phyloP scores from a whole-genome alignment of 2,888 invertebrate genomes.

The Drosophila pegasa region DNA sequence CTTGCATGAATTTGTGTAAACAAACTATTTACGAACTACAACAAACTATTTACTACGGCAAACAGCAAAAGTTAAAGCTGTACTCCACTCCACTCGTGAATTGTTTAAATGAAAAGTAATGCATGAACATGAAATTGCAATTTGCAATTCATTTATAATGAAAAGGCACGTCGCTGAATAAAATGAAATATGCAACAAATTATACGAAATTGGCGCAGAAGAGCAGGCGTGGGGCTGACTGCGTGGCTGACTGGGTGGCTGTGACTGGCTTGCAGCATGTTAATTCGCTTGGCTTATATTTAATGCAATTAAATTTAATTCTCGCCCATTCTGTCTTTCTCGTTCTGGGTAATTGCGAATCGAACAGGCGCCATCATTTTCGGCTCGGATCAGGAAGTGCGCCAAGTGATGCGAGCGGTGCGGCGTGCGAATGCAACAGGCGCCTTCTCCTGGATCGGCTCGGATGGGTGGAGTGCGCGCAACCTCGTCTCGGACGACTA shows the following conservation, averaged over 20 bases:
- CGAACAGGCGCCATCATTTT: constrained; percentile 95
- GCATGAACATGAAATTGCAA: constrained; percentile 17
- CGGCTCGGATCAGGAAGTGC: constrained; percentile 98
- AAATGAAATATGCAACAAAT: constrained; percentile 10
- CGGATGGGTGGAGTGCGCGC: constrained; percentile 97
- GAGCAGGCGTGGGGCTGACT: not conserved
- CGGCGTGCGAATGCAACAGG: constrained; percentile 94
- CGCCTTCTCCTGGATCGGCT: constrained; percentile 97
- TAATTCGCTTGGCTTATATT: constrained; percentile 25
- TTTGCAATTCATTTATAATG: constrained; percentile 17
- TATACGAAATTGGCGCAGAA: not conserved
- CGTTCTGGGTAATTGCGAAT: not conserved
- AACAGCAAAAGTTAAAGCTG: not conserved
- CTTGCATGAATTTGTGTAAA: not conserved
- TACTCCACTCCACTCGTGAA: not conserved
- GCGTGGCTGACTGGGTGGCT: too few species aligned
- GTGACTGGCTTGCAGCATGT: constrained; percentile 1
- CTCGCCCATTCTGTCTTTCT: constrained; percentile 6
- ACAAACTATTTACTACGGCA: too few species aligned
- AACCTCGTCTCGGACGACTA: constrained; percentile 94
- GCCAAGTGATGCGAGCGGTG: constrained; percentile 97
- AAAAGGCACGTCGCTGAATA: not conserved
- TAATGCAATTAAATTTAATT: constrained; percentile 55
- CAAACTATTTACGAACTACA: too few species aligned
- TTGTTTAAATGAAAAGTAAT: not conserved